Conservation (phyloP, 2,888 invertebrate genomes). For the Drosophila niveifrons region DNA sequence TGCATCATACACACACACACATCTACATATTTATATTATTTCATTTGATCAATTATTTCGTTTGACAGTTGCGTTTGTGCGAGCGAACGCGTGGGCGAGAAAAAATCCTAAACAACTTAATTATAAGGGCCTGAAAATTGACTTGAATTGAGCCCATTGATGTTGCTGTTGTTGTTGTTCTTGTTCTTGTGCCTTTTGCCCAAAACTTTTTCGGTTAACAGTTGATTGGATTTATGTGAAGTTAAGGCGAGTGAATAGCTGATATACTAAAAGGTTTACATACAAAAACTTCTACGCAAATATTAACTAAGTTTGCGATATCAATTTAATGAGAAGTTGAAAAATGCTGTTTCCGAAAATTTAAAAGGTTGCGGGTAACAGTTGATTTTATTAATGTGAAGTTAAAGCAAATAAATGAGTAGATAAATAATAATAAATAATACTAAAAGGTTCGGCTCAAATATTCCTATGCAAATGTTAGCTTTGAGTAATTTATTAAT, state of each 20-base stretch:
- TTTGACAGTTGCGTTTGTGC: conserved; percentile 32
- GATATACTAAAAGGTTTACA: neutral
- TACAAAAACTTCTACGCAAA: neutral
- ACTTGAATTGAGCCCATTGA: conserved; percentile 11
- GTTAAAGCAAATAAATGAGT: too few species aligned
- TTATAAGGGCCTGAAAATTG: conserved; percentile 29
- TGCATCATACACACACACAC: neutral
- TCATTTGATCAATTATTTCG: conserved; percentile 71
- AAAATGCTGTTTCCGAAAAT: too few species aligned
- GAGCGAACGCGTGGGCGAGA: conserved; percentile 21
- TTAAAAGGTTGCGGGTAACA: too few species aligned
- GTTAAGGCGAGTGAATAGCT: neutral
- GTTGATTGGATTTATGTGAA: conserved; percentile 3
- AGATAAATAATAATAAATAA: too few species aligned
- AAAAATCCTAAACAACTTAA: conserved; percentile 49
- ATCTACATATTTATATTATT: conserved; percentile 14
- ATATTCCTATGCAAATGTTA: too few species aligned
- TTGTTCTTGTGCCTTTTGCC: neutral
- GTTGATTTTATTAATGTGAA: too few species aligned
- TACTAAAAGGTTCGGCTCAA: too few species aligned
- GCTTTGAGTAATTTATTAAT: too few species aligned
- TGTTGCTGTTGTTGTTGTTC: neutral
- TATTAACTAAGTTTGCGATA: too few species aligned
- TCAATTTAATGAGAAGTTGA: too few species aligned
- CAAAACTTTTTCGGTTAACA: conserved; percentile 16